A percentile compares a stretch with the other conserved stretches of the same genome.
Evolutionary conservation across 2,113 vertebrate species (phyloP).

Genomic region (Elgaria multicarinata): DNA sequence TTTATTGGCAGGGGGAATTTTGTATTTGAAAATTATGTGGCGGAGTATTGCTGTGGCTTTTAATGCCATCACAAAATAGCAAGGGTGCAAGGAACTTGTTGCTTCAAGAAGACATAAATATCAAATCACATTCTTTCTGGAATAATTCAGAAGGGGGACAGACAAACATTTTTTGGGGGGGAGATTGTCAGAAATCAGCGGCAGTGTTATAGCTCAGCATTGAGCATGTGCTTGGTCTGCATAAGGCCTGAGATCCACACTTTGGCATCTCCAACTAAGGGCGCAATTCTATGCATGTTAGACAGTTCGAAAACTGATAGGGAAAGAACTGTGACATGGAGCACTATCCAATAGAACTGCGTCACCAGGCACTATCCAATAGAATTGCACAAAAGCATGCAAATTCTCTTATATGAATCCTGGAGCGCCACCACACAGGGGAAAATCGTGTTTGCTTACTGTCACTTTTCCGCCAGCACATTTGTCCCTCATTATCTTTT

Average conservation of each 20-base stretch:
- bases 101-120: not conserved
- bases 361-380: no score
- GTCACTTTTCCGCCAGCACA: no score
- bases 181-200: not conserved
- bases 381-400: not conserved
- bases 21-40: constrained; percentile 4
- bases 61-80: constrained; percentile 13
- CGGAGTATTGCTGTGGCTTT: not conserved
- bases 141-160: not conserved
- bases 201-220: not conserved
- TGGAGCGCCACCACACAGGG: no score
- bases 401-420: not conserved
- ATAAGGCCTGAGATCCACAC: not conserved
- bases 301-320: not conserved
- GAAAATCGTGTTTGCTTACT: no score
- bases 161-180: no score
- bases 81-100: not conserved
- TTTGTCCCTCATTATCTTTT: no score
- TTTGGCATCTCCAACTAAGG: not conserved
- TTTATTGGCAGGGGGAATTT: constrained; percentile 18
- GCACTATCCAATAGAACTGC: not conserved
- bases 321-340: not conserved
- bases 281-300: not conserved
- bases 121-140: not conserved
- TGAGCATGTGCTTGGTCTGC: not conserved